These are phyloP conservation scores for Andrena marginata DNA, from an alignment of 2,888 invertebrate species.

Conservation along the genomic window DNA sequence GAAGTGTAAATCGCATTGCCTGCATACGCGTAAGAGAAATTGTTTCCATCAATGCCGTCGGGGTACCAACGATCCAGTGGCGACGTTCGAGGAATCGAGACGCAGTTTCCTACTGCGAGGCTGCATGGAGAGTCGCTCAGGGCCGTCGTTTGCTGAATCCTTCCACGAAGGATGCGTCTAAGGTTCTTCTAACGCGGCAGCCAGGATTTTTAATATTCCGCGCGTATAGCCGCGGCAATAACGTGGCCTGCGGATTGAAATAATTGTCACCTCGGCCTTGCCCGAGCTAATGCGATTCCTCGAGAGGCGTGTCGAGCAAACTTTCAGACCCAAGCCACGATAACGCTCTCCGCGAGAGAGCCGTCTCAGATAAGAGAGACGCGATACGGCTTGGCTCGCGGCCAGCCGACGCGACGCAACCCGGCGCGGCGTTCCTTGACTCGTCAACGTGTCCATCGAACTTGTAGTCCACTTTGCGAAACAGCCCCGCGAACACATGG, in stretches of 20 bases:
- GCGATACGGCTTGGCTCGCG: conserved; percentile 60
- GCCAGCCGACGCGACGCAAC: conserved; percentile 51
- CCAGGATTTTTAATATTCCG: conserved; percentile 52
- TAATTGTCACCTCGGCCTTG: conserved; percentile 66
- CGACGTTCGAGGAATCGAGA: conserved; percentile 9
- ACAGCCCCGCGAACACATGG: conserved; percentile 21
- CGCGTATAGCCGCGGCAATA: conserved; percentile 34
- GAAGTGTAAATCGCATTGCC: too few species aligned
- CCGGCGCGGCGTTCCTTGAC: conserved; percentile 32
- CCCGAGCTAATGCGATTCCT: conserved; percentile 64
- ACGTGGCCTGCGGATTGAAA: conserved; percentile 47
- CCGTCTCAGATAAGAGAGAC: conserved; percentile 59
- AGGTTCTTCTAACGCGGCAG: conserved; percentile 27
- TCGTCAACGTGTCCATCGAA: conserved; percentile 59
- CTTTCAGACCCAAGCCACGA: conserved; percentile 61
- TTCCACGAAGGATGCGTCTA: conserved; percentile 56
- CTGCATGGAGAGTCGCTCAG: conserved; percentile 30
- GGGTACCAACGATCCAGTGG: neutral
- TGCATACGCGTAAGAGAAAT: neutral
- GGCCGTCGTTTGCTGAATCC: conserved; percentile 51
- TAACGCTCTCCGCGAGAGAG: conserved; percentile 49
- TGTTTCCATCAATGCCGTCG: neutral
- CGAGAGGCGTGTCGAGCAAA: conserved; percentile 62
- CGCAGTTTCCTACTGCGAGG: conserved; percentile 33
- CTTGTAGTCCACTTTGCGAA: conserved; percentile 57